phyloP scores from a whole-genome alignment of 1,140 invertebrate genomes.

The Drosophila navojoa region DNA sequence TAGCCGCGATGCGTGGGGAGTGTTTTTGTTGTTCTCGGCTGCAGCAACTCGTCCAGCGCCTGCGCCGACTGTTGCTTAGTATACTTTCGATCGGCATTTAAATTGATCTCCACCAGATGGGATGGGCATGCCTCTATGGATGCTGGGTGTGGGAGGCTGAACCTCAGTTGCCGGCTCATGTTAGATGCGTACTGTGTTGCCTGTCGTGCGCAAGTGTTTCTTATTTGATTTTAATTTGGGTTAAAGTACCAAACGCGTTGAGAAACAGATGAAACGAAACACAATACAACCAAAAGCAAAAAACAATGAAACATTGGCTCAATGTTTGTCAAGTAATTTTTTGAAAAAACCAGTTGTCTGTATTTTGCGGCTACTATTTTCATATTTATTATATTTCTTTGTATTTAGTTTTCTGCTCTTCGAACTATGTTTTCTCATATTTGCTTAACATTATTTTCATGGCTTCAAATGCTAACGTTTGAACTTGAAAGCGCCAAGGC shows the following conservation, averaged over 20 bases:
- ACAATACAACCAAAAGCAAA: not conserved
- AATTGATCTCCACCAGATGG: slow-evolving; percentile 68
- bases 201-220: slow-evolving; percentile 26
- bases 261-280: slow-evolving; percentile 7
- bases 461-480: slow-evolving; percentile 62
- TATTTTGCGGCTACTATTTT: slow-evolving; percentile 19
- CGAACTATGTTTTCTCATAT: slow-evolving; percentile 36
- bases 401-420: slow-evolving; percentile 36
- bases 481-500: slow-evolving; percentile 53
- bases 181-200: slow-evolving; percentile 37
- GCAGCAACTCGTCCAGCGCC: slow-evolving; percentile 53
- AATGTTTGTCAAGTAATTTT: slow-evolving; percentile 47
- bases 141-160: slow-evolving; percentile 45
- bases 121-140: slow-evolving; percentile 37
- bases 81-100: slow-evolving; percentile 47
- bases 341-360: slow-evolving; percentile 69
- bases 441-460: slow-evolving; percentile 76
- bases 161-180: slow-evolving; percentile 69
- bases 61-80: slow-evolving; percentile 61
- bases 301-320: slow-evolving; percentile 34
- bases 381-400: slow-evolving; percentile 21
- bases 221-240: slow-evolving; percentile 74
- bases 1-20: slow-evolving; percentile 62
- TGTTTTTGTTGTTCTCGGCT: slow-evolving; percentile 13
- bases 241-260: slow-evolving; percentile 44